These are phyloP conservation scores for Hippoglossus hippoglossus DNA, from an alignment of 2,797 vertebrate genomes.

Conservation along the genomic window DNA sequence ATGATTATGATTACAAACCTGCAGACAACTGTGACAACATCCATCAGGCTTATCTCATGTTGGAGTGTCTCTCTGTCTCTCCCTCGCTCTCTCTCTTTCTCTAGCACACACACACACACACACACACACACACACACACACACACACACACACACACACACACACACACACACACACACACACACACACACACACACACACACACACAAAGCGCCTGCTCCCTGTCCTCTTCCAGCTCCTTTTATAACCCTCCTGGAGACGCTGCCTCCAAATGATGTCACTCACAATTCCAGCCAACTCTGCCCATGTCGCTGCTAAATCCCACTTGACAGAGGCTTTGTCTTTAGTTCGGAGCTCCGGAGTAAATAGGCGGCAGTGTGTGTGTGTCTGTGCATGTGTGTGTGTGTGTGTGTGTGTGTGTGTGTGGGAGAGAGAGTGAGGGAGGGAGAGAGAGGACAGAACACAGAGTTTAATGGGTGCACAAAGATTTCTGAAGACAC, in stretches of 20 bases:
- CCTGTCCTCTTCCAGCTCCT: constrained; percentile 49
- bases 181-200: constrained; percentile 17
- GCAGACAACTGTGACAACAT: constrained; percentile 55
- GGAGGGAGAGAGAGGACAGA: not conserved
- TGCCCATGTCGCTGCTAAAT: constrained; percentile 71
- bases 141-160: constrained; percentile 11
- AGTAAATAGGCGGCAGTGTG: constrained; percentile 48
- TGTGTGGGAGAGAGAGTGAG: not conserved
- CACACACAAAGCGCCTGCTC: constrained; percentile 18
- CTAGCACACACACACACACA: constrained; percentile 4
- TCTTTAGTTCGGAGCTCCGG: constrained; percentile 52
- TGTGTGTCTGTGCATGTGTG: constrained; percentile 24
- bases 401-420: constrained; percentile 17
- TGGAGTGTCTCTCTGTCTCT: constrained; percentile 50
- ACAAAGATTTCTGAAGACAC: constrained; percentile 20
- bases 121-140: constrained; percentile 24
- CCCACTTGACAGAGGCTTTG: constrained; percentile 77
- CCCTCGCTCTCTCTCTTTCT: not conserved
- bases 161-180: constrained; percentile 13
- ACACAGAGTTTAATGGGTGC: constrained; percentile 28
- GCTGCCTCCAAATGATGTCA: constrained; percentile 74
- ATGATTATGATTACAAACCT: constrained; percentile 69
- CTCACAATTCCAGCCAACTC: constrained; percentile 60
- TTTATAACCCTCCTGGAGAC: constrained; percentile 56
- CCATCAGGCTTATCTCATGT: constrained; percentile 67